Evolutionary conservation across 2,797 vertebrate species (phyloP).

Genomic region (Xenopus petersii): DNA sequence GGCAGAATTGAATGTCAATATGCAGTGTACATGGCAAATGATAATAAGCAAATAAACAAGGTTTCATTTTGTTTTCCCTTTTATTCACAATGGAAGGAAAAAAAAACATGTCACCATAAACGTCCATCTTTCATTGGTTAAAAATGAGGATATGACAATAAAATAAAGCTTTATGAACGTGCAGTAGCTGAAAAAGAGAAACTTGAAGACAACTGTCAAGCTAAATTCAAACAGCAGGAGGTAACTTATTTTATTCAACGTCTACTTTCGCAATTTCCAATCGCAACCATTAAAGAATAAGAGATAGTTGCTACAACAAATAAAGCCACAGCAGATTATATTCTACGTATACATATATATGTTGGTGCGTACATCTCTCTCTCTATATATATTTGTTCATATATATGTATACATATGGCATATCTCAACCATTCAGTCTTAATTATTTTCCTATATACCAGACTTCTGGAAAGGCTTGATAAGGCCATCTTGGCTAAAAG

Average conservation of each 20-base stretch:
- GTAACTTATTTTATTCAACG: constrained; percentile 70
- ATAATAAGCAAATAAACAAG: constrained; percentile 51
- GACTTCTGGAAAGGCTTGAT: constrained; percentile 70
- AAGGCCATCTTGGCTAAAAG: constrained; percentile 81
- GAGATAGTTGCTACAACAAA: constrained; percentile 81
- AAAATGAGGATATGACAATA: constrained; percentile 72
- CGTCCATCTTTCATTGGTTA: constrained; percentile 39
- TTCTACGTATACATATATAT: constrained; percentile 75
- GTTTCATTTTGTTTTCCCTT: constrained; percentile 54
- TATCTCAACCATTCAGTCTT: constrained; percentile 73
- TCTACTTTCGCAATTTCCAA: constrained; percentile 76
- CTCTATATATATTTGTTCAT: constrained; percentile 50
- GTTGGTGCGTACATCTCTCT: constrained; percentile 73
- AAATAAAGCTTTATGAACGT: constrained; percentile 82
- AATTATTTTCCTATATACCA: constrained; percentile 75
- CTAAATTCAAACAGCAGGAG: constrained; percentile 72
- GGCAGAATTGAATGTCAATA: no score
- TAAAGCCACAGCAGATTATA: constrained; percentile 91
- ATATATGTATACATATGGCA: constrained; percentile 52
- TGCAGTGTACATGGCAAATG: not conserved
- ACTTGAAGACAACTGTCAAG: constrained; percentile 79
- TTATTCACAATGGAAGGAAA: constrained; percentile 87
- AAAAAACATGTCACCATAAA: constrained; percentile 84
- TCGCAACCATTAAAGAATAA: constrained; percentile 78
- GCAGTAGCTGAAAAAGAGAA: constrained; percentile 81